Evolutionary conservation across 1,140 invertebrate genomes (phyloP).

Genomic region (Hetaerina americana): DNA sequence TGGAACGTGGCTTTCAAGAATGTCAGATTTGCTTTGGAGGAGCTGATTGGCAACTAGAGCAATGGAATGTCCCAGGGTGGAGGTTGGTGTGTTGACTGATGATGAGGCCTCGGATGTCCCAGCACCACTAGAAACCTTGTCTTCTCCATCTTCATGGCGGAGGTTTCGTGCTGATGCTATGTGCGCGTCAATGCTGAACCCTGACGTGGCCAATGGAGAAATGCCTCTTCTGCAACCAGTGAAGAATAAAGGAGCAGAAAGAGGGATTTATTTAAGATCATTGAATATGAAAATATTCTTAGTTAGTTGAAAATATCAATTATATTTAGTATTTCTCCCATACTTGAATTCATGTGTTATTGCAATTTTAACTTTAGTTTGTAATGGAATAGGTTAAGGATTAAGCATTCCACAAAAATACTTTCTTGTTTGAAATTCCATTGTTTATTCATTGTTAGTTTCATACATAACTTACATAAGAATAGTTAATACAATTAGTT

Average conservation of each 20-base stretch:
- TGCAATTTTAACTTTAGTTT: too few species aligned
- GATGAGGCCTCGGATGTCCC: not conserved
- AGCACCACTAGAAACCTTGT: too few species aligned
- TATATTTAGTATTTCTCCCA: too few species aligned
- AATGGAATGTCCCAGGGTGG: not conserved
- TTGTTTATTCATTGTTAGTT: not conserved
- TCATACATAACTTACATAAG: not conserved
- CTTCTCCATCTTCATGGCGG: not conserved
- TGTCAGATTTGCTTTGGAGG: not conserved
- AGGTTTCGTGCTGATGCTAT: not conserved
- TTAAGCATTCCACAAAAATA: not conserved
- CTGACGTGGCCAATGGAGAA: not conserved
- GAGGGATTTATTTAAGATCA: too few species aligned
- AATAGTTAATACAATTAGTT: not conserved
- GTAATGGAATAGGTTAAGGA: not conserved
- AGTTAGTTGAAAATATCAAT: too few species aligned
- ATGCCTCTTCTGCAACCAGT: not conserved
- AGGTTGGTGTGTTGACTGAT: not conserved
- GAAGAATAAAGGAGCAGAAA: too few species aligned
- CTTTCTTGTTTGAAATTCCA: not conserved
- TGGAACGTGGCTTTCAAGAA: not conserved
- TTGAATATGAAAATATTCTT: too few species aligned
- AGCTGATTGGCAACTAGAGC: not conserved
- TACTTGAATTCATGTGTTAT: too few species aligned
- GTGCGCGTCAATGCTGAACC: not conserved